These are phyloP conservation scores for Malurus splendens DNA, from an alignment of 2,797 vertebrate species.

Conservation along the genomic window DNA sequence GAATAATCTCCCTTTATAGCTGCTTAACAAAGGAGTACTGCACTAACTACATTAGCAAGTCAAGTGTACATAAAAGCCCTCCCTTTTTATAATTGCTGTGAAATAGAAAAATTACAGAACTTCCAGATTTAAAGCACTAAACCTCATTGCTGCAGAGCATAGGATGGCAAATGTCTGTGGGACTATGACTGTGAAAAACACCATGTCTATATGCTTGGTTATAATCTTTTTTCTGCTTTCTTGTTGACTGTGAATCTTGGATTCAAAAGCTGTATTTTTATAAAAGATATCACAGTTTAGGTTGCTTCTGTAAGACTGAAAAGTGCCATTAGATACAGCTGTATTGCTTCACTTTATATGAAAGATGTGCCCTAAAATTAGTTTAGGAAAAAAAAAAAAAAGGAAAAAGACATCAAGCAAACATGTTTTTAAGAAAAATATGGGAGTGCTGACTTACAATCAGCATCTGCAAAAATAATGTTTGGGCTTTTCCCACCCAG, in stretches of 20 bases:
- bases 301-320: background rate
- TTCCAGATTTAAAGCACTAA: background rate
- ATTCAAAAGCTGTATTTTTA: background rate
- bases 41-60: background rate
- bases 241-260: background rate
- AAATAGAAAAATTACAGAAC: background rate
- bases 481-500: conserved; percentile 98
- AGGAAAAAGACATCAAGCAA: background rate
- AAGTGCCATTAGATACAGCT: background rate
- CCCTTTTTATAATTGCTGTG: background rate
- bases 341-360: background rate
- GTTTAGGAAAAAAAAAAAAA: background rate
- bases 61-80: background rate
- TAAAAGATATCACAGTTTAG: background rate
- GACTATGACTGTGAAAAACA: background rate
- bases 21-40: background rate
- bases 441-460: conserved; percentile 81
- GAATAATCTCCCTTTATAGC: background rate
- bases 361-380: background rate
- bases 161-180: background rate
- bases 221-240: background rate
- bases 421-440: background rate
- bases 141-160: background rate
- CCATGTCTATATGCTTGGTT: background rate
- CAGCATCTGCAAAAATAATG: conserved; percentile 98